Base-by-base conservation (phyloP, 2,888 invertebrate genomes). In the Hemicrepidius hirtus region DNA sequence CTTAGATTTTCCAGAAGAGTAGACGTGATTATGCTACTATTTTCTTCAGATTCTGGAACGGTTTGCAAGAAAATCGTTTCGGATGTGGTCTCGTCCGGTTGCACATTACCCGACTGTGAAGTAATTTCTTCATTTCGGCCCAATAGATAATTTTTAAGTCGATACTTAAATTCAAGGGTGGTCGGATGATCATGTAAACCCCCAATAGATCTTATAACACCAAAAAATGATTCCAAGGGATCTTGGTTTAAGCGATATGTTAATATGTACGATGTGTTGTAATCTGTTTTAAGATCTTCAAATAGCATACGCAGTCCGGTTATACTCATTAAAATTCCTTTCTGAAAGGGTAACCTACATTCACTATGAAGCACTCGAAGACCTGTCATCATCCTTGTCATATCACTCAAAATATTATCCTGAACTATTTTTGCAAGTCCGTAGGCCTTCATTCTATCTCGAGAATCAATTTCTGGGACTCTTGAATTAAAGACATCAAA, bases 101-200 rank as follows among this genome's bases (percentile, higher is more conserved):
- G 20, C 35, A 75, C 41, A 59, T 78, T 78, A 18, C 76, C 59
- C 9, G 74, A 72, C 20, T 68, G 46, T 16, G 78, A 77, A 10
- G 76, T 77, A 46, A 76, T 68, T 72, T 77, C 68, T 44, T 68
- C 74, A 74, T 76, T 76, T 63, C 57, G 53, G 3, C 69, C 75
- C 60, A 74, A 68, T 0, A 74, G 9, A 55, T 71, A 71, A 57
- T 74, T 74, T 46, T 63, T n/a, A 0, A 71, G 62, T 69, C 76
- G 18, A 63, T 78, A 78, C 60, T 76, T 78, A 59, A 78, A 78
- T 69, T 77, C 73, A n/a, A 76, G 50, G 4, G 73, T 62, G 55
- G 20, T 74, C 21, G 76, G 77, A 55, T 78, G 77, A 46, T 78
- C 75, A 62, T 78, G 35, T 16, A 78, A 28, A 40, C 75, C 76